These are phyloP conservation scores for Lasioglossum zephyrum DNA, from an alignment of 2,888 invertebrate genomes.

Conservation along the genomic window DNA sequence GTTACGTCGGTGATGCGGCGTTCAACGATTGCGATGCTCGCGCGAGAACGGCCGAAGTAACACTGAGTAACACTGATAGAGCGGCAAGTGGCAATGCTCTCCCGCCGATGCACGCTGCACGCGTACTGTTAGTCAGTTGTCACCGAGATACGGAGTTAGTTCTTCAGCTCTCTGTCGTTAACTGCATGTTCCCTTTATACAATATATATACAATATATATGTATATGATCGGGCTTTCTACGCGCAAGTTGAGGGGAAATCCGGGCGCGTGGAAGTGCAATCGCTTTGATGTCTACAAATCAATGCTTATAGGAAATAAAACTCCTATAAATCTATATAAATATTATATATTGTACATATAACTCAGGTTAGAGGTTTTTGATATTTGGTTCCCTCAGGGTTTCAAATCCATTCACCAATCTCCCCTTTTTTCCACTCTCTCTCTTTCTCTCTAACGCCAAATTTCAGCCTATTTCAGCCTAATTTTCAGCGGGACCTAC, in stretches of 20 bases:
- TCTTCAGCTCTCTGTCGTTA: slow-evolving; percentile 36
- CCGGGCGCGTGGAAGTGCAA: slow-evolving; percentile 8
- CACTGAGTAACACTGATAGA: too few species aligned
- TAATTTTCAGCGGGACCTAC: too few species aligned
- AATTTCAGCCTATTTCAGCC: too few species aligned
- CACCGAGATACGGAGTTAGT: slow-evolving; percentile 59
- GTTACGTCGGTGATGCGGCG: neutral
- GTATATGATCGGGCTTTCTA: slow-evolving; percentile 16
- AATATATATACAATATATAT: neutral
- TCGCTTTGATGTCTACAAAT: neutral
- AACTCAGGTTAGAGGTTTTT: too few species aligned
- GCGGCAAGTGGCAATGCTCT: slow-evolving; percentile 66
- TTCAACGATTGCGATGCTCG: slow-evolving; percentile 59
- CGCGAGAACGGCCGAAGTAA: slow-evolving; percentile 79
- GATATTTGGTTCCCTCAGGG: too few species aligned
- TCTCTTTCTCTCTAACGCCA: too few species aligned
- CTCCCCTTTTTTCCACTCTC: too few species aligned
- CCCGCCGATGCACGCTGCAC: slow-evolving; percentile 63
- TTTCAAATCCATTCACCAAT: too few species aligned
- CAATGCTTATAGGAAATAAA: too few species aligned
- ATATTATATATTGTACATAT: too few species aligned
- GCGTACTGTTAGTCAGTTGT: slow-evolving; percentile 36
- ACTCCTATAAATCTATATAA: too few species aligned
- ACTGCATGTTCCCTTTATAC: slow-evolving; percentile 35
- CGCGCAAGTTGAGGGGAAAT: slow-evolving; percentile 7